Evolutionary conservation across 2,888 invertebrate species (phyloP).

Genomic region (Chloroclystis v-ata): DNA sequence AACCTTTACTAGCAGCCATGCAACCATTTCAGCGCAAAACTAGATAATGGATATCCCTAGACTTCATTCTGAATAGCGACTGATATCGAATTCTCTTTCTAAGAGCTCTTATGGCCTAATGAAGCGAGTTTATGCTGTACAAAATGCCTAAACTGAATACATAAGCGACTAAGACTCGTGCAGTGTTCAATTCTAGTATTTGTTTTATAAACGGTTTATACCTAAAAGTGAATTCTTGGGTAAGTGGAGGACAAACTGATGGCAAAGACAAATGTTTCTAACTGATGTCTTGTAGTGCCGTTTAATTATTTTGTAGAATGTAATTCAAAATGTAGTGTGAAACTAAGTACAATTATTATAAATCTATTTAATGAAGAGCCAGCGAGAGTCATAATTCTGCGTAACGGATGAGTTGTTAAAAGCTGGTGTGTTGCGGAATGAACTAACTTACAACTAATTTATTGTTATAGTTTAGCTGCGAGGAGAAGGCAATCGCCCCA

Average conservation of each 20-base stretch:
- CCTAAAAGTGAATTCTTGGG: no score
- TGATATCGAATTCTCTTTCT: slow-evolving; percentile 12
- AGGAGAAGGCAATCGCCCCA: slow-evolving; percentile 55
- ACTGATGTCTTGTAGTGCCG: no score
- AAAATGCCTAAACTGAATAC: slow-evolving; percentile 9
- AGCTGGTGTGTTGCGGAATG: slow-evolving; percentile 46
- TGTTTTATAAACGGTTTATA: not conserved
- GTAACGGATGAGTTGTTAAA: slow-evolving; percentile 59
- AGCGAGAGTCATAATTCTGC: slow-evolving; percentile 40
- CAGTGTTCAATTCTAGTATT: not conserved
- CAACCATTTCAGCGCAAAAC: no score
- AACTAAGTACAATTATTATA: slow-evolving; percentile 9
- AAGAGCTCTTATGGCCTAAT: slow-evolving; percentile 5
- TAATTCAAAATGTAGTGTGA: not conserved
- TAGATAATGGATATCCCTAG: no score
- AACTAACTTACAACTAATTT: slow-evolving; percentile 61
- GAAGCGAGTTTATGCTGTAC: slow-evolving; percentile 1
- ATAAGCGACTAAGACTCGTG: not conserved
- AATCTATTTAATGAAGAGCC: slow-evolving; percentile 40
- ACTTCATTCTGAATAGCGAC: not conserved
- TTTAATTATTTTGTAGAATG: no score
- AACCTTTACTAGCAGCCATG: no score
- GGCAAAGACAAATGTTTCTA: no score
- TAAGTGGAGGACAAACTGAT: no score
- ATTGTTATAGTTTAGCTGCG: slow-evolving; percentile 66